Conservation (phyloP, 2,113 vertebrate genomes). For the Stercorarius parasiticus region DNA sequence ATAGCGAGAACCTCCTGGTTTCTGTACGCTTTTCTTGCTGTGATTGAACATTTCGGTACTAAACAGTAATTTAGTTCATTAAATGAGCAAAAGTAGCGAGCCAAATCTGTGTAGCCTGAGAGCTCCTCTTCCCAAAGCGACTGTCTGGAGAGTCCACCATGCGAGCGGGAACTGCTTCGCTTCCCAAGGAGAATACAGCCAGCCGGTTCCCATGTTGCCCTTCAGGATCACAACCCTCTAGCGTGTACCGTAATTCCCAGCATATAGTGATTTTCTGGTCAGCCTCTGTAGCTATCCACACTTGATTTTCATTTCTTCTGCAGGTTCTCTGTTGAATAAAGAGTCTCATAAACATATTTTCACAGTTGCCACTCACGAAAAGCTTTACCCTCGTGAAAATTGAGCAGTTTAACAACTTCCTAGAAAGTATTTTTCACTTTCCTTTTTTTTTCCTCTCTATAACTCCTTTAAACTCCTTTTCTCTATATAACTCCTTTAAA, state of each 20-base stretch:
- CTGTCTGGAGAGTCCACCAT: neutral
- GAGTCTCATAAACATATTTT: neutral
- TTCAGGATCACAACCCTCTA: neutral
- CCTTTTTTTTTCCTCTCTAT: neutral
- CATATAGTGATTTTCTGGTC: neutral
- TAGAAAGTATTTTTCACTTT: neutral
- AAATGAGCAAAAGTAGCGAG: neutral
- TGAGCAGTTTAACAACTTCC: neutral
- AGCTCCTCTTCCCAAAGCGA: neutral
- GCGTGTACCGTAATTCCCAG: neutral
- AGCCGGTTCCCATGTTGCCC: neutral
- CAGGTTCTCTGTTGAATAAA: neutral
- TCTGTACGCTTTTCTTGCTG: neutral
- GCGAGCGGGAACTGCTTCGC: neutral
- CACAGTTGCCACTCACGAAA: neutral
- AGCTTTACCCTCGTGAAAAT: neutral
- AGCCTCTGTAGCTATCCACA: neutral
- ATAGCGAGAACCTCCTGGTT: neutral
- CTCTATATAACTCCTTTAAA: neutral
- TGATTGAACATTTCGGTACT: neutral
- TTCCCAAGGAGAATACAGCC: neutral
- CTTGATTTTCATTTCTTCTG: constrained; percentile 7
- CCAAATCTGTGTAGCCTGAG: neutral
- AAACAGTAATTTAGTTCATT: neutral
- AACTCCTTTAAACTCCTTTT: neutral